phyloP scores from a whole-genome alignment of 2,113 vertebrate genomes.

The Xiphorhynchus elegans region DNA sequence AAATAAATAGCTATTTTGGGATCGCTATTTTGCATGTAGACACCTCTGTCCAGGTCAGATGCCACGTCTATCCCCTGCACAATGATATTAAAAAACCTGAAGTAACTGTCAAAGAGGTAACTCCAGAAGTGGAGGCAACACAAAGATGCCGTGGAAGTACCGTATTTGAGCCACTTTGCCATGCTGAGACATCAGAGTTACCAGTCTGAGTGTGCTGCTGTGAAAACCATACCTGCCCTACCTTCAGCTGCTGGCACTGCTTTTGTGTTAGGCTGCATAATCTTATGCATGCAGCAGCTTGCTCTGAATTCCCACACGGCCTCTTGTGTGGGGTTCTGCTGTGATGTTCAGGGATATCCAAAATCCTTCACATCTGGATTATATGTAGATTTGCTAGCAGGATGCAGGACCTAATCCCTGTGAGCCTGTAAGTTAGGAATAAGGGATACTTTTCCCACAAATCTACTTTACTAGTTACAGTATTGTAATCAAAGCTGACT shows the following conservation, averaged over 20 bases:
- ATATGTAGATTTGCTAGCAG: background rate
- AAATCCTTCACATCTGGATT: background rate
- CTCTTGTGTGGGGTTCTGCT: background rate
- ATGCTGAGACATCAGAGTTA: background rate
- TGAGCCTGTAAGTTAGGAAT: background rate
- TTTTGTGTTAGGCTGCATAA: background rate
- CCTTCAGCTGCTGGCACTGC: background rate
- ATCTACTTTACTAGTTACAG: background rate
- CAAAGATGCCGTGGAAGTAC: background rate
- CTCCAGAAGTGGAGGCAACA: background rate
- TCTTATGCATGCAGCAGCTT: background rate
- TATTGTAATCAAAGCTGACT: background rate
- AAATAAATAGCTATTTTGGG: fast-evolving
- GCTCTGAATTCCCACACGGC: background rate
- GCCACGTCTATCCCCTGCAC: background rate
- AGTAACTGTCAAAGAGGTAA: background rate
- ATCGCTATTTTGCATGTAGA: background rate
- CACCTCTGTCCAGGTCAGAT: background rate
- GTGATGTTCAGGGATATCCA: background rate
- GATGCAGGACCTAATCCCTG: background rate
- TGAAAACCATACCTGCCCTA: background rate
- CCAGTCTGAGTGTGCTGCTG: background rate
- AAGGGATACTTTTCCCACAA: background rate
- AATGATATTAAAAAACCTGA: background rate
- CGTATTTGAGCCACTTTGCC: background rate